Percentiles rank a stretch among this genome's conserved stretches.
phyloP scores from a whole-genome alignment of 2,797 vertebrate species.

The Muraenolepis orangiensis region DNA sequence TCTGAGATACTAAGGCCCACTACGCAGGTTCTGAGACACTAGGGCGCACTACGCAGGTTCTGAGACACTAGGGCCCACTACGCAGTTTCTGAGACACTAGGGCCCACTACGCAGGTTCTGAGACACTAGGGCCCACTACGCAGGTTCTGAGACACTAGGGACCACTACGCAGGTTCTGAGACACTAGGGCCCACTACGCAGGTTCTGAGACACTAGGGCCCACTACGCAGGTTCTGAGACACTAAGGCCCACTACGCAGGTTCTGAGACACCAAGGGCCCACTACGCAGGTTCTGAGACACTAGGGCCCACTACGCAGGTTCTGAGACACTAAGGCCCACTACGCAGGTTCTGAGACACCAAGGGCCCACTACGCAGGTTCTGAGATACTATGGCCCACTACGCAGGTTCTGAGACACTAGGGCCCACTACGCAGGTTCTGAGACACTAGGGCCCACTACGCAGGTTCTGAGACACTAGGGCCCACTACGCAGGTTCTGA shows the following conservation, averaged over 20 bases:
- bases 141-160: not conserved
- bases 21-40: not conserved
- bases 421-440: not conserved
- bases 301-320: not conserved
- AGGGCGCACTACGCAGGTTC: not conserved
- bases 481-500: not conserved
- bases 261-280: not conserved
- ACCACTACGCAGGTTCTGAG: not conserved
- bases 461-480: not conserved
- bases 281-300: not conserved
- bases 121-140: not conserved
- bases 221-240: not conserved
- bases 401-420: not conserved
- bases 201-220: not conserved
- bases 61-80: not conserved
- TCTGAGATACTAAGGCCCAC: not conserved
- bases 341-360: too few species aligned
- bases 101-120: not conserved
- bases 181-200: not conserved
- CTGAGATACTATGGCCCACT: not conserved
- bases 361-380: not conserved
- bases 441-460: not conserved
- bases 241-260: too few species aligned
- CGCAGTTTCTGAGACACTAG: not conserved
- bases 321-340: too few species aligned